Evolutionary conservation across 2,888 invertebrate genomes (phyloP).

Genomic region (Agriotes lineatus): DNA sequence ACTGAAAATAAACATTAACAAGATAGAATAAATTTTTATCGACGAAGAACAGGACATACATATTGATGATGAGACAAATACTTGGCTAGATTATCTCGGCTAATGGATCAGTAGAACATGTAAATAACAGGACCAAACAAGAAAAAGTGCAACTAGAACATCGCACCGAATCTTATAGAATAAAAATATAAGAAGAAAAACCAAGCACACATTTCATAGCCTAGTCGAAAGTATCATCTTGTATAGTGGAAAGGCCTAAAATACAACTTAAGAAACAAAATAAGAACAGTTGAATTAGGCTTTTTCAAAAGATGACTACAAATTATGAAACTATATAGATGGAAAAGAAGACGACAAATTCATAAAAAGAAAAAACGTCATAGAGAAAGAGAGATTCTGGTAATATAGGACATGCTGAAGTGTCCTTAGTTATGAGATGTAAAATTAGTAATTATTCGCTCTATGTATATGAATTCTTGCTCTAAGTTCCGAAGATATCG

Average conservation of each 20-base stretch:
- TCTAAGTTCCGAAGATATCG: too few relatives aligned
- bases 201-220: too few relatives aligned
- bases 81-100: too few relatives aligned
- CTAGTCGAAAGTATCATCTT: not conserved
- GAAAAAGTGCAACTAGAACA: not conserved
- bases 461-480: too few relatives aligned
- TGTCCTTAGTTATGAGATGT: too few relatives aligned
- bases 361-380: too few relatives aligned
- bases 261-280: too few relatives aligned
- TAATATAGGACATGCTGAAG: too few relatives aligned
- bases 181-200: slow-evolving; percentile 1
- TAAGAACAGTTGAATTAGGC: not conserved
- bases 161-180: not conserved
- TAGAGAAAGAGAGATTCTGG: too few relatives aligned
- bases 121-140: not conserved
- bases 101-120: not conserved
- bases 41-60: not conserved
- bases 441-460: too few relatives aligned
- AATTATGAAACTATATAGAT: not conserved
- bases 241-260: not conserved
- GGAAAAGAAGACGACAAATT: too few relatives aligned
- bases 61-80: not conserved
- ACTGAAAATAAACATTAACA: not conserved
- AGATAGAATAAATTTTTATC: not conserved
- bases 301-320: not conserved